Evolutionary conservation across 2,113 vertebrate genomes (phyloP).

Genomic region (Perca fluviatilis): DNA sequence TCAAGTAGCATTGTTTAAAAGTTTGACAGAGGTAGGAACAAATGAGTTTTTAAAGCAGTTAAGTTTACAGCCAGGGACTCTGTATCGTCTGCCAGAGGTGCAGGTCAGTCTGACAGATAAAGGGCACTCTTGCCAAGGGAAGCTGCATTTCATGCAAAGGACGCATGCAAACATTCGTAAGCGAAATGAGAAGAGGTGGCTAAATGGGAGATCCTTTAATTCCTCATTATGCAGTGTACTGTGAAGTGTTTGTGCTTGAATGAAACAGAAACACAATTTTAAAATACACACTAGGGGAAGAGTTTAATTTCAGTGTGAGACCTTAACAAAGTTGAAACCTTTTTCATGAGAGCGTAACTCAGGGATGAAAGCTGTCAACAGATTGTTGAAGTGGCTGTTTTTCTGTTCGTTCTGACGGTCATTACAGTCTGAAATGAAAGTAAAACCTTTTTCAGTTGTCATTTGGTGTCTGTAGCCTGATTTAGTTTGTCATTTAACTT

Average conservation of each 20-base stretch:
- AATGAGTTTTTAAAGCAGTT: too few species aligned
- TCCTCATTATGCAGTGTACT: neutral
- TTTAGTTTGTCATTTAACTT: neutral
- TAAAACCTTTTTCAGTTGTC: neutral
- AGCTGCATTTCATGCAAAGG: constrained; percentile 59
- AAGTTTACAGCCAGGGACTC: too few species aligned
- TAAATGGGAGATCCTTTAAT: constrained; percentile 19
- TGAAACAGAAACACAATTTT: neutral
- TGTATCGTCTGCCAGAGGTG: too few species aligned
- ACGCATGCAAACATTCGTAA: constrained; percentile 34
- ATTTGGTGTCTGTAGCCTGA: neutral
- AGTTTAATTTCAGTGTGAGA: neutral
- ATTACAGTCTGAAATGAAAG: neutral
- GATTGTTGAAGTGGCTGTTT: neutral
- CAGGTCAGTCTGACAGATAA: constrained; percentile 31
- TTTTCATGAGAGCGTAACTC: neutral
- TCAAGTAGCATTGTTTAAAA: too few species aligned
- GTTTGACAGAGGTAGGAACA: too few species aligned
- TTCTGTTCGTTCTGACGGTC: neutral
- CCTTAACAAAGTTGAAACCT: neutral
- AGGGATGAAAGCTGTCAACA: neutral
- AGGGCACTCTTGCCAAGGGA: neutral
- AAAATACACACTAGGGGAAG: neutral
- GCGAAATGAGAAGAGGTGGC: constrained; percentile 33
- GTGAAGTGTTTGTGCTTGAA: constrained; percentile 4